Evolutionary conservation across 1,140 invertebrate species (phyloP), one percentile per base, ranked within the genome.

Genomic region (Diorhabda carinulata): DNA sequence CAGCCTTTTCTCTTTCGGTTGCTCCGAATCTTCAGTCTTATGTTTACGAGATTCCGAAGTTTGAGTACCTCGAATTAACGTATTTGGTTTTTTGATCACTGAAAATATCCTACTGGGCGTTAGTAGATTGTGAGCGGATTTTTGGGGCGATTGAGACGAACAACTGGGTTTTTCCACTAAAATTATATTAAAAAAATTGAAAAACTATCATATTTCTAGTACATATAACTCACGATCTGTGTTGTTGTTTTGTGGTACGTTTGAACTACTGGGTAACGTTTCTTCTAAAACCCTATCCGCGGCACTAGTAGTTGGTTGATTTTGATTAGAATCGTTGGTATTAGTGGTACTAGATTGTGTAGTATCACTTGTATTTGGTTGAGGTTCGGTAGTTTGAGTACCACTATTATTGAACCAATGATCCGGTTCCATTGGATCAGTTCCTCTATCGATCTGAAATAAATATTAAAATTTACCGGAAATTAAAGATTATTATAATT

Each of bases 401-500:
- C 74, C 71, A 60, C 75, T 78, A 45, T 68, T 78, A 45, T 69
- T 71, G 45, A 58, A 69, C 63, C 5, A 64, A 60, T 67, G 56
- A 62, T 68, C 73, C 7, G 73, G 67, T 70, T 89, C 87, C 87
- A 90, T 89, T 3, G 88, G 88, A 77, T 90, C 88, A 4, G 88
- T 89, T 2, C 88, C 87, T 47, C 87, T 83, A 77, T 89, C 87
- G 74, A 85, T 88, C 87, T 88, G 73, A 58, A 73, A 77, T 64
- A 64, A 70, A 52, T n/a, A n/a, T 8, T 52, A 52, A 6, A 3
- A 52, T 52, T 4, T 8, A 2, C 47, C 47, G 44, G 40, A 68
- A 74, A 64, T 25, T 25, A 25, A 25, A 25, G 25, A 70, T 57
- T 44, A 67, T 52, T 52, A 52, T 8, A n/a, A 52, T 41, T 43